phyloP scores from a whole-genome alignment of 2,113 vertebrate species.

The Aspidoscelis tigris region DNA sequence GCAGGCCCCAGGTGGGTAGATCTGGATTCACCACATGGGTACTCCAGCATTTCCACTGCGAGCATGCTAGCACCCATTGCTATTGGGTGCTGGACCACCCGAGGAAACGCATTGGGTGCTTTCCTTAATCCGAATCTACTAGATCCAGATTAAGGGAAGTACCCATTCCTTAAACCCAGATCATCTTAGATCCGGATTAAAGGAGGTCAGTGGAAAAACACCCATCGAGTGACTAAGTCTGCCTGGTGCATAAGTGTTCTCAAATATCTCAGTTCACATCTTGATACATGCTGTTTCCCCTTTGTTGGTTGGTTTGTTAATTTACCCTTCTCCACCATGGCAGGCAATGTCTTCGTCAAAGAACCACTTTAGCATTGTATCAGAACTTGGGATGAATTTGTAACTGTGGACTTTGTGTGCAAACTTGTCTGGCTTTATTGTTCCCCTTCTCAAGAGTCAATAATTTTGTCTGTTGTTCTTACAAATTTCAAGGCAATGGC shows the following conservation, averaged over 20 bases:
- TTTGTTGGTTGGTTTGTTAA: background rate
- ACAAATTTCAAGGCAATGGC: background rate
- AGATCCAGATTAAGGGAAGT: no score
- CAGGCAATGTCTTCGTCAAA: background rate
- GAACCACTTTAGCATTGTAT: background rate
- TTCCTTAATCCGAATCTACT: no score
- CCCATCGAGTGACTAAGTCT: background rate
- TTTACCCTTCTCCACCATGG: background rate
- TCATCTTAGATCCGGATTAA: no score
- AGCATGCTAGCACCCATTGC: no score
- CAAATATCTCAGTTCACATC: background rate
- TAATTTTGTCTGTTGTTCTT: background rate
- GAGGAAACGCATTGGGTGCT: no score
- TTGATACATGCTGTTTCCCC: background rate
- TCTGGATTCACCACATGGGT: no score
- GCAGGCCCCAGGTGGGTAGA: no score
- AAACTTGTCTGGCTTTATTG: rapidly evolving
- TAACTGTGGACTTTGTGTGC: background rate
- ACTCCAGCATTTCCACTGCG: no score
- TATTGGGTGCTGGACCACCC: no score
- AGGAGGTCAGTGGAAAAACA: no score
- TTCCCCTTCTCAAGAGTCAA: no score
- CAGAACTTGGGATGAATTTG: background rate
- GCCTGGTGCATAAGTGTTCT: background rate
- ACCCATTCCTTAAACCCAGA: no score